phyloP scores from a whole-genome alignment of 2,888 invertebrate species.

The Tetropium fuscum region DNA sequence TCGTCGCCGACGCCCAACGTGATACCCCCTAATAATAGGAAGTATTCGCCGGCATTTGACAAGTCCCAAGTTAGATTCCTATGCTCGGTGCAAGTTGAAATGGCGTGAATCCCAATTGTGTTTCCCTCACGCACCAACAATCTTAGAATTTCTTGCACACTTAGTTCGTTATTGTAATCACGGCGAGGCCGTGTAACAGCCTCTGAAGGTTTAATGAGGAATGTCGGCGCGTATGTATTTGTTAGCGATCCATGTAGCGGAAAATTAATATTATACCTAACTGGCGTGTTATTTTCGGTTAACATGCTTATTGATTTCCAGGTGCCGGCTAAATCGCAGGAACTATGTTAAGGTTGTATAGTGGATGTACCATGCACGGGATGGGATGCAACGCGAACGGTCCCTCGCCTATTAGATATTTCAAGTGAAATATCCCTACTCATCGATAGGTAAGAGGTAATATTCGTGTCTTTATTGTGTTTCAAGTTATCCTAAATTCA shows the following conservation, averaged over 20 bases:
- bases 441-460: too few species aligned
- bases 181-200: not conserved
- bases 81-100: slow-evolving; percentile 8
- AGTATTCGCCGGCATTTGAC: slow-evolving; percentile 5
- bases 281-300: too few species aligned
- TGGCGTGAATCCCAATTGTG: slow-evolving; percentile 18
- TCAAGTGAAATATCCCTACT: too few species aligned
- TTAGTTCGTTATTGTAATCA: slow-evolving; percentile 6
- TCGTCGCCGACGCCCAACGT: not conserved
- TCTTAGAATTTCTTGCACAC: slow-evolving; percentile 16
- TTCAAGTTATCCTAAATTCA: too few species aligned
- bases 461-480: too few species aligned
- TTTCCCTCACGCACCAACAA: slow-evolving; percentile 16
- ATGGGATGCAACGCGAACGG: too few species aligned
- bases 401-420: too few species aligned
- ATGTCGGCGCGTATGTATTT: not conserved
- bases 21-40: not conserved
- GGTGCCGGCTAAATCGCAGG: too few species aligned
- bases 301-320: too few species aligned
- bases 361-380: too few species aligned
- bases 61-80: slow-evolving; percentile 8
- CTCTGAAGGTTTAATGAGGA: slow-evolving; percentile 7
- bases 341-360: too few species aligned
- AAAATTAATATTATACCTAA: not conserved
- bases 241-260: not conserved